phyloP scores from a whole-genome alignment of 1,140 invertebrate genomes.

The Cydia pomonella region DNA sequence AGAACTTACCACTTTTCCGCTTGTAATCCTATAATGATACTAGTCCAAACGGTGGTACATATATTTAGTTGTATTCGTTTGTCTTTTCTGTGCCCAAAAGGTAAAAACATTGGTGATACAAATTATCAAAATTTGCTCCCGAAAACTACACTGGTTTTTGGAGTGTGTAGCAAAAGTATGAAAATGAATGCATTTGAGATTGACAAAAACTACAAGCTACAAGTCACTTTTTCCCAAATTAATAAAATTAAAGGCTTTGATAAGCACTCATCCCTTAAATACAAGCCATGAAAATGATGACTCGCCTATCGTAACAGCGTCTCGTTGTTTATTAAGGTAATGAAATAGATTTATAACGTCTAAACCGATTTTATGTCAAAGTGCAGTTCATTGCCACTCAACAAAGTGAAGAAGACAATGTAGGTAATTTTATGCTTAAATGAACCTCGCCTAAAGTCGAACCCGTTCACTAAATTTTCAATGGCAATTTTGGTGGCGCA shows the following conservation, averaged over 20 bases:
- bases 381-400: conserved; percentile 78
- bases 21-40: not conserved
- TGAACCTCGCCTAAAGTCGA: conserved; percentile 75
- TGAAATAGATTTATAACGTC: conserved; percentile 78
- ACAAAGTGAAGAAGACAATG: conserved; percentile 77
- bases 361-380: conserved; percentile 79
- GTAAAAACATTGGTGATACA: too few relatives aligned
- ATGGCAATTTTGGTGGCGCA: conserved; percentile 70
- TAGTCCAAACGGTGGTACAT: not conserved
- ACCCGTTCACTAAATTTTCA: conserved; percentile 76
- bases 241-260: too few relatives aligned
- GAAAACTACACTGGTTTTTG: too few relatives aligned
- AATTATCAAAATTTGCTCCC: too few relatives aligned
- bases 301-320: conserved; percentile 72
- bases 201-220: too few relatives aligned
- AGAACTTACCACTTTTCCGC: not conserved
- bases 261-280: conserved; percentile 49
- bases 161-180: too few relatives aligned
- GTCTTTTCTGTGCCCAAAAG: too few relatives aligned
- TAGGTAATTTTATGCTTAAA: conserved; percentile 80
- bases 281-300: conserved; percentile 70
- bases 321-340: conserved; percentile 78
- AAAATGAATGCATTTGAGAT: too few relatives aligned
- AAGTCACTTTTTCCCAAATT: too few relatives aligned
- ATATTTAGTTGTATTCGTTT: too few relatives aligned